Evolutionary conservation across 1,140 invertebrate species (phyloP).

Genomic region (Cotesia glomerata): DNA sequence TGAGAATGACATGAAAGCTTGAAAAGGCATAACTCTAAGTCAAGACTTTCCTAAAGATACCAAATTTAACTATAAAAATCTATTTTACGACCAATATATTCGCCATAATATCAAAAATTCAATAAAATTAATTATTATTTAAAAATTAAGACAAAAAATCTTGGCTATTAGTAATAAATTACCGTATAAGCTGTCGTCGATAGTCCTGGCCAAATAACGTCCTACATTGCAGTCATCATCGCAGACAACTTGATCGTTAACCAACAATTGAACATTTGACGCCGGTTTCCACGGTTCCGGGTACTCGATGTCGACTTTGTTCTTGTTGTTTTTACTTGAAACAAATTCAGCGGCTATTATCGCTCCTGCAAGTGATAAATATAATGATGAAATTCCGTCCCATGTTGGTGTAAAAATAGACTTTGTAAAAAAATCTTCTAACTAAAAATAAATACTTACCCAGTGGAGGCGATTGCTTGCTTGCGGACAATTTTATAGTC

Average conservation of each 20-base stretch:
- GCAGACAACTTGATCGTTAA: constrained; percentile 40
- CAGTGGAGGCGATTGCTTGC: constrained; percentile 43
- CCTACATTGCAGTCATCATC: constrained; percentile 45
- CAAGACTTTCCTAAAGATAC: too few relatives aligned
- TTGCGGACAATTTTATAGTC: constrained; percentile 44
- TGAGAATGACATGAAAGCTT: too few relatives aligned
- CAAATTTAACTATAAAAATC: too few relatives aligned
- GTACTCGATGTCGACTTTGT: constrained; percentile 46
- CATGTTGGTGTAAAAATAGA: neutral
- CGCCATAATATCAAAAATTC: too few relatives aligned
- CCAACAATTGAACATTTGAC: constrained; percentile 43
- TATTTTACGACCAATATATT: too few relatives aligned
- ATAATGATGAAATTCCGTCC: constrained; percentile 1
- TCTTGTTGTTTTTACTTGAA: constrained; percentile 41
- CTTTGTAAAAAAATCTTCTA: neutral
- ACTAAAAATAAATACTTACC: constrained; percentile 37
- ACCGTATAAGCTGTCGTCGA: constrained; percentile 53
- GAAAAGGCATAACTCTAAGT: too few relatives aligned
- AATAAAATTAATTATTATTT: too few relatives aligned
- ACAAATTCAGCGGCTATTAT: constrained; percentile 53
- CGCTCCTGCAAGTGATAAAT: constrained; percentile 43
- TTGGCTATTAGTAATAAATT: constrained; percentile 21
- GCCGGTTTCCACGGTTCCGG: constrained; percentile 48
- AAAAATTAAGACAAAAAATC: constrained; percentile 28
- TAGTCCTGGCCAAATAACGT: constrained; percentile 51